phyloP scores from a whole-genome alignment of 2,888 invertebrate genomes.

The Ochropleura leucogaster region DNA sequence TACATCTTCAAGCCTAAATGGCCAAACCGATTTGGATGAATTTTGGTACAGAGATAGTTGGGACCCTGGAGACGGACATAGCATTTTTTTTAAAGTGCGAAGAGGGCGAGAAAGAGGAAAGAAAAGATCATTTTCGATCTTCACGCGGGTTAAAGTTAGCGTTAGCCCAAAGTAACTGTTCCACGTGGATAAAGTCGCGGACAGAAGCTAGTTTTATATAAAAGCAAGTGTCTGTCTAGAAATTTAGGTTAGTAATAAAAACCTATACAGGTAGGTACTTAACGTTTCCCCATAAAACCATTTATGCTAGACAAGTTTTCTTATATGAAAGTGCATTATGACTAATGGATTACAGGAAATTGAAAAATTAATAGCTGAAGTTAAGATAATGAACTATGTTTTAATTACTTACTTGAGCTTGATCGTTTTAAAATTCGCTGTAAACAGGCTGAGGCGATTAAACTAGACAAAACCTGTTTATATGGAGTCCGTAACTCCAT shows the following conservation, averaged over 20 bases:
- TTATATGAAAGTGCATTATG: not conserved
- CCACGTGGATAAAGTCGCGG: no score
- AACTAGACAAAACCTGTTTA: not conserved
- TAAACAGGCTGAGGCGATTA: not conserved
- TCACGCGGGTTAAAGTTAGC: no score
- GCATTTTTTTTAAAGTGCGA: no score
- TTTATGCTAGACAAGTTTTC: constrained; percentile 1
- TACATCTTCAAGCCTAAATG: no score
- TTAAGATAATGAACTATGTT: not conserved
- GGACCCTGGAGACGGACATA: no score
- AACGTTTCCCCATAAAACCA: not conserved
- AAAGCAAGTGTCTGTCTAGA: not conserved
- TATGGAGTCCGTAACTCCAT: not conserved
- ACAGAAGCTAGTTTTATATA: not conserved
- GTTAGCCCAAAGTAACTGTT: no score
- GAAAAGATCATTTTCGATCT: no score
- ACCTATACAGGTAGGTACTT: not conserved
- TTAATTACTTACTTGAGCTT: not conserved
- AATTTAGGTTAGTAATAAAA: not conserved
- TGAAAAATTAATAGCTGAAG: constrained; percentile 10
- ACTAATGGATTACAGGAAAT: constrained; percentile 18
- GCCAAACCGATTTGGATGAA: no score
- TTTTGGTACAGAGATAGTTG: no score
- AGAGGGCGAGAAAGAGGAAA: no score
- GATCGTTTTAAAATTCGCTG: not conserved